Evolutionary conservation across 2,888 invertebrate genomes (phyloP).

Genomic region (Hololepta plana): DNA sequence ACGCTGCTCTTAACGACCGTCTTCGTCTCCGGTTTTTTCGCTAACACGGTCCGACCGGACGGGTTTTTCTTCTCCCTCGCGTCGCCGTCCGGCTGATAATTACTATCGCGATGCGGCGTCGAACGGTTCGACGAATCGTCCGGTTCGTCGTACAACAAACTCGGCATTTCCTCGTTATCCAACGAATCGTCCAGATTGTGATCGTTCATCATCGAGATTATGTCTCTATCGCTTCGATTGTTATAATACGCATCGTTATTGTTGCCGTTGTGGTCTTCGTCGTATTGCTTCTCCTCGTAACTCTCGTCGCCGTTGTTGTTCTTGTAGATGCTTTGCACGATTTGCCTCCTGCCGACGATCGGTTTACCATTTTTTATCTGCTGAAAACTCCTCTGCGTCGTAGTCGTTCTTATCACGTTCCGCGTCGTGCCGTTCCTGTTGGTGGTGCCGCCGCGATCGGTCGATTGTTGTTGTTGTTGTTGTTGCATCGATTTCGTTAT

Average conservation of each 20-base stretch:
- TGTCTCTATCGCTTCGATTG: conserved; percentile 14
- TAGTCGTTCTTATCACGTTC: neutral
- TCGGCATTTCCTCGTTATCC: conserved; percentile 29
- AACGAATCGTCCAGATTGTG: conserved; percentile 25
- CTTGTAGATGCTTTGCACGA: conserved; percentile 21
- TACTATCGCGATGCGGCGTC: neutral
- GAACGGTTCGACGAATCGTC: conserved; percentile 13
- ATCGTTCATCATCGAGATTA: conserved; percentile 27
- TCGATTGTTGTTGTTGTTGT: neutral
- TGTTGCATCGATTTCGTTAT: conserved; percentile 6
- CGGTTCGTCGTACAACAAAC: conserved; percentile 22
- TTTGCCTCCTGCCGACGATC: conserved; percentile 23
- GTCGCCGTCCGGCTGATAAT: neutral
- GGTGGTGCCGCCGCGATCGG: neutral
- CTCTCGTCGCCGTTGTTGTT: conserved; percentile 21
- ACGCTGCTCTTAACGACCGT: no score
- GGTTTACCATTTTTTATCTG: conserved; percentile 23
- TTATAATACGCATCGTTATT: conserved; percentile 9
- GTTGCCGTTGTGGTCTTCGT: conserved; percentile 20
- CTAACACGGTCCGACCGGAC: conserved; percentile 20
- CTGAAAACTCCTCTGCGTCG: neutral
- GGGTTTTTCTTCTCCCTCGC: neutral
- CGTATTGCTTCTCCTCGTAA: conserved; percentile 12
- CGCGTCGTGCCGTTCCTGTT: neutral
- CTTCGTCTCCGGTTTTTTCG: conserved; percentile 3